Conservation (phyloP, 1,140 invertebrate genomes). For the Polypedilum vanderplanki region DNA sequence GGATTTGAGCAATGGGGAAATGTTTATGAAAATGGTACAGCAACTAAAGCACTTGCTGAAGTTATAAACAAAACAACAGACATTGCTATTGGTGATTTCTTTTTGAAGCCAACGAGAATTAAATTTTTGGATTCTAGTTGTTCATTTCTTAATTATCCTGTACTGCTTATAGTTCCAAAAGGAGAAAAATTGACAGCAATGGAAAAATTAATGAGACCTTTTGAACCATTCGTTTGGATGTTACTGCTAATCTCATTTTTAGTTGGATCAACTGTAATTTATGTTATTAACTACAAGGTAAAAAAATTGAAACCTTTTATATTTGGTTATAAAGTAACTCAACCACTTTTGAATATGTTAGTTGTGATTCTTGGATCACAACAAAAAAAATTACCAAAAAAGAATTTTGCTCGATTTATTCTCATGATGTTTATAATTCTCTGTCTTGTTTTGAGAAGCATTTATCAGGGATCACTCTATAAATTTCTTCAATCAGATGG, state of each 20-base stretch:
- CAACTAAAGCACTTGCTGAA: neutral
- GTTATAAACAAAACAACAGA: neutral
- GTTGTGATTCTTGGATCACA: neutral
- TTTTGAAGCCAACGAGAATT: neutral
- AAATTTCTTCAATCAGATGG: neutral
- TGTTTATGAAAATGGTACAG: neutral
- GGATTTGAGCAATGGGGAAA: neutral
- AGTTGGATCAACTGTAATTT: neutral
- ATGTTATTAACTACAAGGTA: neutral
- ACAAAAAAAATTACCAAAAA: neutral
- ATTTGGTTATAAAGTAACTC: neutral
- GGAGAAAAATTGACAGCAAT: neutral
- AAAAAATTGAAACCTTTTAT: neutral
- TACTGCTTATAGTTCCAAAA: neutral
- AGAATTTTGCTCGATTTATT: neutral
- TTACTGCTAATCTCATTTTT: neutral
- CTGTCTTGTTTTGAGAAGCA: neutral
- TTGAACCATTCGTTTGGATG: neutral
- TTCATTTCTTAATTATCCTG: neutral
- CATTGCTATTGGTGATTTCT: neutral
- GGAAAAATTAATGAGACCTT: neutral
- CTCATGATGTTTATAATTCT: neutral
- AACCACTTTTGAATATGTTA: neutral
- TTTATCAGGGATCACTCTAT: neutral
- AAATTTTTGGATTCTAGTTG: neutral